Evolutionary conservation across 2,113 vertebrate genomes (phyloP).

Genomic region (Bubo scandiacus): DNA sequence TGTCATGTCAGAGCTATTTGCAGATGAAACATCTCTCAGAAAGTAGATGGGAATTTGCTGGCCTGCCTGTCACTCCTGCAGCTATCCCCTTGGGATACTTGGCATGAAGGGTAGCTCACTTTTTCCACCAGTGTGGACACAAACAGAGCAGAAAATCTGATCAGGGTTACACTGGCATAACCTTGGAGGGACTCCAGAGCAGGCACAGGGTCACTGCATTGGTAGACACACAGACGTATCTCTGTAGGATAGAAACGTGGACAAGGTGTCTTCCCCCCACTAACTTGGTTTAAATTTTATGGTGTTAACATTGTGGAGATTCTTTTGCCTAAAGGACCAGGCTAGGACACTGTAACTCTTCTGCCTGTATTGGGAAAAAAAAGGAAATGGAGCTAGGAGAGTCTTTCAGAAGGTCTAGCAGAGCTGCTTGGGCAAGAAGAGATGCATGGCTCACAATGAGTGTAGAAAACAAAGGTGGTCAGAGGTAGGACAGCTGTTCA

Average conservation of each 20-base stretch:
- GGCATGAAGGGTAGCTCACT: not conserved
- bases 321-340: not conserved
- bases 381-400: not conserved
- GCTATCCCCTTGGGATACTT: not conserved
- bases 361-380: not conserved
- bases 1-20: conserved; percentile 23
- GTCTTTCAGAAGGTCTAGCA: not conserved
- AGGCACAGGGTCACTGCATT: not conserved
- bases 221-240: not conserved
- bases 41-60: not conserved
- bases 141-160: not conserved
- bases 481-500: not conserved
- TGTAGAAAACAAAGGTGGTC: not conserved
- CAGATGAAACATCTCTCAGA: not conserved
- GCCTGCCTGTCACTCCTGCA: not conserved
- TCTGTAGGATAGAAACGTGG: not conserved
- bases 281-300: not conserved
- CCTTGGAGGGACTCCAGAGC: not conserved
- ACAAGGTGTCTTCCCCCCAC: not conserved
- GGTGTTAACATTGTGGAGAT: rapidly evolving
- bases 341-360: not conserved
- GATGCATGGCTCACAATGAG: rapidly evolving
- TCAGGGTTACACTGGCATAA: not conserved
- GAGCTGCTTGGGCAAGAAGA: not conserved
- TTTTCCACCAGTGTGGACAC: not conserved